A percentile compares a stretch with the other conserved stretches of the same genome.
Evolutionary conservation across 2,888 invertebrate genomes (phyloP).

Genomic region (Trimorus sp.): DNA sequence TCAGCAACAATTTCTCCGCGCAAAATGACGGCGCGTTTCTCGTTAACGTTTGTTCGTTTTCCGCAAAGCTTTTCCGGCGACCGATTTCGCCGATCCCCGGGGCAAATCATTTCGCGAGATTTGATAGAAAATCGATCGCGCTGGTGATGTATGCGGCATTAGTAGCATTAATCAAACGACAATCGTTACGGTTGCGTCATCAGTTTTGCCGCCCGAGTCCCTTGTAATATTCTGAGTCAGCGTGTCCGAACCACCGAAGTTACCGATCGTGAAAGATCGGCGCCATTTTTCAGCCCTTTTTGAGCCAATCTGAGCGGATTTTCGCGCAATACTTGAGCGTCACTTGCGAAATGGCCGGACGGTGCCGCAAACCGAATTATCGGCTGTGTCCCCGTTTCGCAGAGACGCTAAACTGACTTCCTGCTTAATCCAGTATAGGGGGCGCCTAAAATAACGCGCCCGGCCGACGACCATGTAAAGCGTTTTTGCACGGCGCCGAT

Average conservation of each 20-base stretch:
- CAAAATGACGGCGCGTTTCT: neutral
- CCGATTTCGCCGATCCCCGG: constrained; percentile 5
- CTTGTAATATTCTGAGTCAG: constrained; percentile 10
- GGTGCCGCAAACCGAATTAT: constrained; percentile 10
- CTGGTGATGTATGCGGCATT: constrained; percentile 23
- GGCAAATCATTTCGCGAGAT: constrained; percentile 39
- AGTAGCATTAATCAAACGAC: constrained; percentile 49
- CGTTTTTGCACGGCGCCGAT: neutral
- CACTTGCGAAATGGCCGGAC: neutral
- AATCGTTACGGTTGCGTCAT: constrained; percentile 45
- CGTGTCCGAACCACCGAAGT: too few species aligned
- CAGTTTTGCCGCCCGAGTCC: constrained; percentile 26
- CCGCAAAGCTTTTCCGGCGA: too few species aligned
- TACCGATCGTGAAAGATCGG: neutral
- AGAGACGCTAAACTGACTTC: constrained; percentile 26
- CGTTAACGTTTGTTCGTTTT: too few species aligned
- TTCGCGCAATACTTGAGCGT: too few species aligned
- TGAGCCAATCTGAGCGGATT: too few species aligned
- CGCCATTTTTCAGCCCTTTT: constrained; percentile 9
- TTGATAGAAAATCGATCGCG: constrained; percentile 33
- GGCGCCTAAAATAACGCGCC: constrained; percentile 10
- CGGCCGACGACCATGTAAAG: neutral
- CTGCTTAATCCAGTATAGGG: constrained; percentile 19
- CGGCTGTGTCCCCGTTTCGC: constrained; percentile 17
- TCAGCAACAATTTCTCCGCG: neutral